Evolutionary conservation across 2,888 invertebrate genomes (phyloP), one percentile per base, ranked within the genome.

Genomic region (Podabrus alpinus): DNA sequence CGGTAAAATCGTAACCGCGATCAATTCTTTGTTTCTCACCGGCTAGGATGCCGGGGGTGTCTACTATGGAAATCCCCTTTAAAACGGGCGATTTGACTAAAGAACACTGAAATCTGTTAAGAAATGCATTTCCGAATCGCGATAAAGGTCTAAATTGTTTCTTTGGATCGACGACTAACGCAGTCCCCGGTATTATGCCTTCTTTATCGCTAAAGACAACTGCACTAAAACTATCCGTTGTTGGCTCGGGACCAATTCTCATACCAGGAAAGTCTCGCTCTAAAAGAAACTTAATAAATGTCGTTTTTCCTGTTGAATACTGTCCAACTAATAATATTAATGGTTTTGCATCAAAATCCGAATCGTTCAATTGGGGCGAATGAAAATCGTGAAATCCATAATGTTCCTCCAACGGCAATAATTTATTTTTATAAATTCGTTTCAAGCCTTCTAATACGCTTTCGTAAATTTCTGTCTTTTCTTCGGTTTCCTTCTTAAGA

Each of bases 211-310:
- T 95, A 84, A 93, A 92, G 98, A 99, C 99, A 19, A 99, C 97
- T 69, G 97, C 96, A 79, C 98, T 99, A 87, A 99, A 99, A 78
- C 97, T 92, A 88, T 99, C 99, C 5, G 99, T 99, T 1, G 99
- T 99, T n/a, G 99, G 99, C 88, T 99, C 99, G 1, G 99, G 99
- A 0, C 99, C 99, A 83, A 99, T 99, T 74, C 99, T 91, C 82
- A 99, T 98, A 61, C 99, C 99, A 15, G 99, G 99, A 86, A 99
- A 99, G 83, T 99, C 98, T 84, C 93, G 90, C 86, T 96, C 95
- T 79, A 99, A 88, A 67, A 99, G 89, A 88, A 98, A 98, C 83
- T 95, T 94, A 82, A 97, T 97, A 86, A 97, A 97, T 5, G 97
- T 97, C 1, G 97, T 97, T 89, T 99, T 99, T 81, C 98, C 98